Evolutionary conservation across 1,140 invertebrate species (phyloP), one percentile per base, ranked within the genome.

Genomic region (Euschistus heros): DNA sequence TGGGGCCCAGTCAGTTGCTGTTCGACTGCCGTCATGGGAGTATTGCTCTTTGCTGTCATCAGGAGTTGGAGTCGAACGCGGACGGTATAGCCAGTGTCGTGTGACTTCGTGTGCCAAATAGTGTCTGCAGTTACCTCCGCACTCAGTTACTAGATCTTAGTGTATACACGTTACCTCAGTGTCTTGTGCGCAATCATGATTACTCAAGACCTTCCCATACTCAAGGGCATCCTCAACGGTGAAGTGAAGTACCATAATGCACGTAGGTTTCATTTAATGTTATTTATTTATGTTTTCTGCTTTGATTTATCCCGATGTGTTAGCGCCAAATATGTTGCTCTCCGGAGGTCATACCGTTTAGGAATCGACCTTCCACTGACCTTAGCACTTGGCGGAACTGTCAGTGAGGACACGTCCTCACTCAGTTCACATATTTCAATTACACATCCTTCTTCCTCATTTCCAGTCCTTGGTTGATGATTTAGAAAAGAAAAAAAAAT

Each of bases 191-290:
- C 26, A 57, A 22, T 60, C 26, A 69, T 65, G 55, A 90, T 91
- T 88, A 86, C 82, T 75, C 88, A 91, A 80, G 87, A 91, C 80
- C 81, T 90, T 76, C 88, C 89, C 68, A 91, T 92, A 72, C 81
- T 91, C 37, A 92, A 91, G 76, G 88, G 87, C 68, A 91, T 92
- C 75, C 82, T 92, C 63, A 90, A 91, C 76, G 89, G 89, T 73
- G 87, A 87, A 70, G 86, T 89, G 74, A 86, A 89, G 76, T 91
- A 91, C 78, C 88, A 89, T 76, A 91, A 91, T 84, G 88, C 88
- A 81, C 88, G 89, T 91, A 91, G 76, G 88, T 91, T 24, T 27
- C 18, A 37, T 64, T 63, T 55, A 7, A 20, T 13, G 22, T n/a
- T 63, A 5, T 61, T 61, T 61, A 6, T 26, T 18, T 30, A 30